Base-by-base conservation (phyloP, 2,888 invertebrate species). In the Cheilosia scutellata region DNA sequence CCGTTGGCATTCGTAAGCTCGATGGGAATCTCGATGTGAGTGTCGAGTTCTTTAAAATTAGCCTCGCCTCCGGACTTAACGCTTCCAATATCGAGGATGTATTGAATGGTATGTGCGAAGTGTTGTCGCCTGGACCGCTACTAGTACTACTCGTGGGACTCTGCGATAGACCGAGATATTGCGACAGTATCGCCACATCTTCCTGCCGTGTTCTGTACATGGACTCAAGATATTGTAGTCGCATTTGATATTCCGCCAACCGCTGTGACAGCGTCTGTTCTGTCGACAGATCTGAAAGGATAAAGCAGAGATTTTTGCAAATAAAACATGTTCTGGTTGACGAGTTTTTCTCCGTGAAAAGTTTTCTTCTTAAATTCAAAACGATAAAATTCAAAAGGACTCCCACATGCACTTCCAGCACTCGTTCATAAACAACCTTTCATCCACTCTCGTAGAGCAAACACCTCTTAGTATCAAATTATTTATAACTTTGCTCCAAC, bases 191-290 rank as follows among this genome's bases (percentile, higher is more conserved):
- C 82, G 95, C 94, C 6, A 97, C 94, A 90, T 97, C 96, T 90
- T 96, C 96, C 90, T 96, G 95, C 11, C 96, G 93, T 4, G 95
- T 94, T 27, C 96, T 93, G 91, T 96, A 97, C 93, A 96, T 95
- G 20, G 96, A 94, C 90, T 97, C 96, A 53, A 97, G 93, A 90
- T 96, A 96, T 90, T 96, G 95, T 55, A 97, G 92, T 82, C 96
- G 95, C 78, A 96, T 95, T 90, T 96, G 95, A 89, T 97, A 94
- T 89, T 96, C 96, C 4, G 96, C 96, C 88, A 97, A 93, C 60
- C 95, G 94, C 90, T 95, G 94, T 84, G 95, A 95, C 89, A 96
- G 92, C 87, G 94, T 92, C 87, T 95, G 94, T 90, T 96, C 95
- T 84, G 94, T 94, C 87, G 94, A 94, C 89, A 95, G 91, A 91